Evolutionary conservation across 2,797 vertebrate genomes (phyloP), one percentile per base, ranked within the genome.

Genomic region (Staurois parvus): DNA sequence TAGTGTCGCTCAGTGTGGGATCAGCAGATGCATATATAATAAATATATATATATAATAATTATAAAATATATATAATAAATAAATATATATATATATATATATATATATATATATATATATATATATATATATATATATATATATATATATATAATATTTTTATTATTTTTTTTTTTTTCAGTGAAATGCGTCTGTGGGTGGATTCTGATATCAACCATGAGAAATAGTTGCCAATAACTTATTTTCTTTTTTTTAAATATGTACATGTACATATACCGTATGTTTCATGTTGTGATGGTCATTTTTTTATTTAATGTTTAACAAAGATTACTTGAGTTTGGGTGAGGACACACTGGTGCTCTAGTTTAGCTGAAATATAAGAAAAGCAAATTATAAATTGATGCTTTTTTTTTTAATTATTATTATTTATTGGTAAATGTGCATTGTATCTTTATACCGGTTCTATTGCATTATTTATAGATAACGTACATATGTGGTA

Each of bases 141-240:
- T n/a, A n/a, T n/a, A n/a, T n/a, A n/a, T n/a, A n/a, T n/a, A n/a
- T n/a, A n/a, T n/a, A n/a, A n/a, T n/a, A n/a, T n/a, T n/a, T n/a
- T 13, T 45, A 10, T 45, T 45, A 2, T 10, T 40, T 77, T 59
- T 26, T 26, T 73, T 73, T 24, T 6, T n/a, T n/a, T 26, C 12
- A 19, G n/a, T 30, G 10, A 6, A 17, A 4, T 3, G 28, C 30
- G 10, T 12, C 45, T 12, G 19, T 48, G 15, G 83, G 32, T 6
- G 52, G 68, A 64, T 72, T 79, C 76, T 15, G 52, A 62, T 72
- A 64, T 72, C 42, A 17, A 72, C 83, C 75, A 73, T 9, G 83
- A 84, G 37, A 84, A 66, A 34, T 19, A 15, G 12, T 83, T 52
- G 62, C 73, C 81, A 76, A 76, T 76, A 24, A 80, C 15, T 69